Evolutionary conservation across 2,888 invertebrate species (phyloP).

Genomic region (Achlya flavicornis): DNA sequence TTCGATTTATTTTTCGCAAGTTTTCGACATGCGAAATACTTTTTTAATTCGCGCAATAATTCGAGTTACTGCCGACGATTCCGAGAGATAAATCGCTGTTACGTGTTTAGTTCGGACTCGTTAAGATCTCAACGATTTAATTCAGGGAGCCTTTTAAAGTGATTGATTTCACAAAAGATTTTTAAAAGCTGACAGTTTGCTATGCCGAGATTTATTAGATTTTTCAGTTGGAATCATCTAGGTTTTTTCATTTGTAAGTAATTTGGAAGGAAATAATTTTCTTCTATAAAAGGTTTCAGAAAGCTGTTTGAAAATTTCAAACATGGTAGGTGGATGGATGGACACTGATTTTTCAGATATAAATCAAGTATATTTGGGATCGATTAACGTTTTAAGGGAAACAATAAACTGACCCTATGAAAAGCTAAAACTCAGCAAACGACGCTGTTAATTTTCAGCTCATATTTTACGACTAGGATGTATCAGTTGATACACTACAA

Average conservation of each 20-base stretch:
- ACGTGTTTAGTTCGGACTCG: conserved; percentile 13
- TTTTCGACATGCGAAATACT: conserved; percentile 45
- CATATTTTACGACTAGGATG: conserved; percentile 46
- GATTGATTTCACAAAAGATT: conserved; percentile 2
- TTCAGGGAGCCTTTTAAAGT: conserved; percentile 14
- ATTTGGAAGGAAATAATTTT: not conserved
- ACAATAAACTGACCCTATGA: not conserved
- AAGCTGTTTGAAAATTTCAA: too few species aligned
- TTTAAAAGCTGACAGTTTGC: not conserved
- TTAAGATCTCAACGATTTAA: conserved; percentile 10
- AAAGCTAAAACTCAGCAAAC: not conserved
- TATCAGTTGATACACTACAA: conserved; percentile 38
- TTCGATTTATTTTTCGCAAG: conserved; percentile 61
- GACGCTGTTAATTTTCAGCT: conserved; percentile 12
- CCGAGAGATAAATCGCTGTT: conserved; percentile 13
- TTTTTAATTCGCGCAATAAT: conserved; percentile 40
- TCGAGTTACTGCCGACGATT: conserved; percentile 14
- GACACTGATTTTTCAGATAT: too few species aligned
- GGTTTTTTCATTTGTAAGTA: not conserved
- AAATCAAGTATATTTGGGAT: not conserved
- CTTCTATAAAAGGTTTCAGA: too few species aligned
- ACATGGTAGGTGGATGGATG: too few species aligned
- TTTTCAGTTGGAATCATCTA: not conserved
- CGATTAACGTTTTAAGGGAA: not conserved
- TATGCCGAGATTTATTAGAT: not conserved